These are phyloP conservation scores for Aurelia aurita complex sp. Pacific DNA, from an alignment of 30 jellyfish, hydroid and myxozoan species.

Conservation along the genomic window DNA sequence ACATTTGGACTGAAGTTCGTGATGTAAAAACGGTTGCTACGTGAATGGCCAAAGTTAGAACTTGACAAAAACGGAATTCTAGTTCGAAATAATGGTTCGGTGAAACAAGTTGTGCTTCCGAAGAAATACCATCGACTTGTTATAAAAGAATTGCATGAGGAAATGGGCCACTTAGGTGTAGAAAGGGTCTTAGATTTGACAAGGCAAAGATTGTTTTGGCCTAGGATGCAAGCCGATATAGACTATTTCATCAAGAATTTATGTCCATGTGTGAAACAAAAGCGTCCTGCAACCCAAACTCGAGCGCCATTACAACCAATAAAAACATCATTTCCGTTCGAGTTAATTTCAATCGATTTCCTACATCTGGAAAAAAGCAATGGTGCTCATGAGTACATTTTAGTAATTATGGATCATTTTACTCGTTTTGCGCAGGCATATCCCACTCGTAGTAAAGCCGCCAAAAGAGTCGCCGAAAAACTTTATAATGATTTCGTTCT, in stretches of 20 bases:
- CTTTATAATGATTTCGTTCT: conserved; percentile 42
- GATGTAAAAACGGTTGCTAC: too few species aligned
- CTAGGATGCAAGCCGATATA: conserved; percentile 20
- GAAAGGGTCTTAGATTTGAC: too few species aligned
- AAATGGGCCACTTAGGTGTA: too few species aligned
- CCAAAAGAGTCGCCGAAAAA: conserved; percentile 41
- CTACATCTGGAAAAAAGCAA: conserved; percentile 43
- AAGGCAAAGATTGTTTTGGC: conserved; percentile 8
- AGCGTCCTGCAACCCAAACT: background rate
- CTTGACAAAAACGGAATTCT: too few species aligned
- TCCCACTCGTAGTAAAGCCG: conserved; percentile 44
- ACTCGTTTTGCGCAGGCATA: conserved; percentile 51
- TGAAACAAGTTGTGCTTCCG: too few species aligned
- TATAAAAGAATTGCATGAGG: too few species aligned
- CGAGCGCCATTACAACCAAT: background rate
- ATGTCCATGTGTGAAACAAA: background rate
- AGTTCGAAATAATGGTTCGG: too few species aligned
- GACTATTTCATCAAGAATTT: conserved; percentile 22
- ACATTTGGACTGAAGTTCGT: too few species aligned
- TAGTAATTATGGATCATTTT: conserved; percentile 49
- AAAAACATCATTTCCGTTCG: conserved; percentile 35
- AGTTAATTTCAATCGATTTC: conserved; percentile 40
- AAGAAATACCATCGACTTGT: too few species aligned
- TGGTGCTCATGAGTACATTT: conserved; percentile 49
- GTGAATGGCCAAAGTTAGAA: too few species aligned